phyloP scores from a whole-genome alignment of 2,888 invertebrate genomes.

The Lasioglossum oenotherae region DNA sequence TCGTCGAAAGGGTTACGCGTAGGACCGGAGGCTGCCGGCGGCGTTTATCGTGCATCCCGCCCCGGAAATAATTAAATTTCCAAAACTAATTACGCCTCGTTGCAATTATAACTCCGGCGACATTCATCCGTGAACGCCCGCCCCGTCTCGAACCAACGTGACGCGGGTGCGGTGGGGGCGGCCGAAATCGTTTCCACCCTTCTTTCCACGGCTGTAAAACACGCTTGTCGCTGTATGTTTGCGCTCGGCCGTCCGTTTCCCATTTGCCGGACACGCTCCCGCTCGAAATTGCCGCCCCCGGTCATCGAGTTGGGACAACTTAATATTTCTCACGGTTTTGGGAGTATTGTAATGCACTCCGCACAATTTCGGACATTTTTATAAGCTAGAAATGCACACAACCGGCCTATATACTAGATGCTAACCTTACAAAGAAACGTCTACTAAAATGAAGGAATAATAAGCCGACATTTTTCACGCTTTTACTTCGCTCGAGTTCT shows the following conservation, averaged over 20 bases:
- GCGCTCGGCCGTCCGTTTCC: background rate
- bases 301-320: background rate
- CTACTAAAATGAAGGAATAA: background rate
- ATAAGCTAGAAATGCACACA: background rate
- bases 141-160: conserved; percentile 9
- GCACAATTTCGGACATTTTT: background rate
- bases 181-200: conserved; percentile 40
- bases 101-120: conserved; percentile 81
- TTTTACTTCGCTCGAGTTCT: background rate
- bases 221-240: background rate
- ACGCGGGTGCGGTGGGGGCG: background rate
- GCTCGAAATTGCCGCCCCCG: background rate
- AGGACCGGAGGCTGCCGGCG: conserved; percentile 36
- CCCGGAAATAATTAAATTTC: conserved; percentile 82
- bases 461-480: background rate
- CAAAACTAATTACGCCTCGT: conserved; percentile 82
- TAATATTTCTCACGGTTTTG: background rate
- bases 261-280: background rate
- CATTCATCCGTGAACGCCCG: conserved; percentile 70
- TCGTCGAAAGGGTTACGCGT: conserved; percentile 53
- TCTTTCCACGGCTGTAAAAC: conserved; percentile 15
- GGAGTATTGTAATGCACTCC: background rate
- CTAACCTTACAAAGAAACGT: background rate
- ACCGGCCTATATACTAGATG: no score
- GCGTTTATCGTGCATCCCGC: conserved; percentile 76